Evolutionary conservation across 92 coral and sea anemone species (phyloP).

Genomic region (Pocillopora grandis): DNA sequence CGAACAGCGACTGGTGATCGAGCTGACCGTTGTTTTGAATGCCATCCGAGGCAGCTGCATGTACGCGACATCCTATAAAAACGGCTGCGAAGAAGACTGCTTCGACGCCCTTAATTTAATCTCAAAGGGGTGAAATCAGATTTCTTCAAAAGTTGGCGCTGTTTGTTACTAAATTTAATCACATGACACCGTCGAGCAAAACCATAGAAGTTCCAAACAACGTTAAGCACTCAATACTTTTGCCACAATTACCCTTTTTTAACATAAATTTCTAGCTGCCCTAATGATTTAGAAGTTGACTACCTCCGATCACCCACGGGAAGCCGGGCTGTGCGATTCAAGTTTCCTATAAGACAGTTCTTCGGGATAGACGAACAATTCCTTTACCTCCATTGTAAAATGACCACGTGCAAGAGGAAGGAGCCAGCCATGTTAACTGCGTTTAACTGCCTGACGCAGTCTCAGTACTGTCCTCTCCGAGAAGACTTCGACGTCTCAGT

Average conservation of each 20-base stretch:
- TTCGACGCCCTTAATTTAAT: no score
- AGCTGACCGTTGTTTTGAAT: no score
- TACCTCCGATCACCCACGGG: not conserved
- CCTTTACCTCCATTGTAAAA: conserved; percentile 27
- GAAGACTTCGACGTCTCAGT: not conserved
- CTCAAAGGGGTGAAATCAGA: no score
- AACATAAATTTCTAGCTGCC: not conserved
- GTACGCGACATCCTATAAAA: no score
- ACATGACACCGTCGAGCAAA: no score
- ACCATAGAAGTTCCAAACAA: not conserved
- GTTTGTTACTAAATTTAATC: no score
- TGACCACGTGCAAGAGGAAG: conserved; percentile 10
- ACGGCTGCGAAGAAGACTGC: no score
- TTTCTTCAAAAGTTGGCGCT: no score
- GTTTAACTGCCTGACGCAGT: conserved; percentile 1
- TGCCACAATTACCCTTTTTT: not conserved
- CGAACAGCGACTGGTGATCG: no score
- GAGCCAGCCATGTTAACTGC: not conserved
- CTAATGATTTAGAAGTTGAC: not conserved
- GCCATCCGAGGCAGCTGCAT: no score
- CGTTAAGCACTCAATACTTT: not conserved
- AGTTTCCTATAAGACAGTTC: conserved; percentile 8
- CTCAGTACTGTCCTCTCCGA: conserved; percentile 6
- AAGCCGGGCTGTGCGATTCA: conserved; percentile 14
- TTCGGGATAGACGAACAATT: conserved; percentile 22